phyloP scores from a whole-genome alignment of 2,888 invertebrate genomes.

The Lithodes maja region DNA sequence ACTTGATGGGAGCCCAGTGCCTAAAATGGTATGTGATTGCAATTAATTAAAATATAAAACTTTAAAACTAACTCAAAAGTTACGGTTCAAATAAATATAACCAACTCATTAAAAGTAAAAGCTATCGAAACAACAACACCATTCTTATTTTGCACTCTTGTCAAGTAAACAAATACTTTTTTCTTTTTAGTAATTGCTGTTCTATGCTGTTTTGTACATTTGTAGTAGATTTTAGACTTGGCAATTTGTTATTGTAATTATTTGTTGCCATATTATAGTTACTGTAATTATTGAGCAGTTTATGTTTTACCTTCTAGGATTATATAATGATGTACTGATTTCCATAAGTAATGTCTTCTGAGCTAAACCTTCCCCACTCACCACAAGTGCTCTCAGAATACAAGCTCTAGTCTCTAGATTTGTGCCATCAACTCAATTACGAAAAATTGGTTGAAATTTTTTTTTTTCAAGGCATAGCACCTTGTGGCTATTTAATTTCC shows the following conservation, averaged over 20 bases:
- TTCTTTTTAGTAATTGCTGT: too few relatives aligned
- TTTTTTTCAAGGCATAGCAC: background rate
- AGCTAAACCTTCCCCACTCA: conserved; percentile 17
- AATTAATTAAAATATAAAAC: too few relatives aligned
- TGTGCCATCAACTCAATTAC: conserved; percentile 53
- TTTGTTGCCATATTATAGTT: conserved; percentile 20
- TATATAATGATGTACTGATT: background rate
- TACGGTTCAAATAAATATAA: too few relatives aligned
- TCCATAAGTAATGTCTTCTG: conserved; percentile 24
- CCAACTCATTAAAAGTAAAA: too few relatives aligned
- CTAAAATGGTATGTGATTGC: too few relatives aligned
- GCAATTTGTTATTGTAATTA: conserved; percentile 5
- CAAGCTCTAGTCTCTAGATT: conserved; percentile 64
- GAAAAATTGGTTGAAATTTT: conserved; percentile 8
- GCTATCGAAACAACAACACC: too few relatives aligned
- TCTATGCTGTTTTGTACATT: background rate
- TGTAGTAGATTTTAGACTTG: background rate
- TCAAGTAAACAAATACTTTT: too few relatives aligned
- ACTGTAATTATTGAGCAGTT: conserved; percentile 9
- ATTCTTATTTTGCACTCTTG: too few relatives aligned
- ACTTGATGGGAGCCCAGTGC: too few relatives aligned
- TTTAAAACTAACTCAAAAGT: too few relatives aligned
- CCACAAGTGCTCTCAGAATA: conserved; percentile 52
- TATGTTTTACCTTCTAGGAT: conserved; percentile 6
- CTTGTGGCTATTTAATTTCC: too few relatives aligned